These are phyloP conservation scores for Sebastes fasciatus DNA, from an alignment of 2,113 vertebrate species.

Conservation along the genomic window DNA sequence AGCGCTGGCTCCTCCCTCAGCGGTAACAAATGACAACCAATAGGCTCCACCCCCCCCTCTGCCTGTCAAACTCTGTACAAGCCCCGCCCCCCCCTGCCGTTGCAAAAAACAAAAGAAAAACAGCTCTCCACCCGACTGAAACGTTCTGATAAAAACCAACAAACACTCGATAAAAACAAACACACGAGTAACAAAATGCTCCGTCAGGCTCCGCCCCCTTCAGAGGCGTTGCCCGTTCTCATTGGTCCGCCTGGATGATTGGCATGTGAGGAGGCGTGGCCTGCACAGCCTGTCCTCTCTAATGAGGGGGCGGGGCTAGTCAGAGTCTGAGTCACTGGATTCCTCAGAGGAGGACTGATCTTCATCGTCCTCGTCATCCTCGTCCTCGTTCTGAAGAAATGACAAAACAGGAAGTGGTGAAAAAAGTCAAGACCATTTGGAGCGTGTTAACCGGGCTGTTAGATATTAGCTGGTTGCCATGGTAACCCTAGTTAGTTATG, in stretches of 20 bases:
- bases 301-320: conserved; percentile 74
- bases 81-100: conserved; percentile 23
- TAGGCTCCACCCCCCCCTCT: conserved; percentile 43
- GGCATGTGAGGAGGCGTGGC: conserved; percentile 77
- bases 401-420: no score
- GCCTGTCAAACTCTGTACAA: conserved; percentile 56
- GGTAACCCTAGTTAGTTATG: no score
- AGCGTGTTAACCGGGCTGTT: no score
- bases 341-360: conserved; percentile 81
- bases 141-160: conserved; percentile 73
- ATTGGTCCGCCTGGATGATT: conserved; percentile 52
- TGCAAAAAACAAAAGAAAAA: neutral
- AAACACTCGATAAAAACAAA: conserved; percentile 60
- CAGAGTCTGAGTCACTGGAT: conserved; percentile 82
- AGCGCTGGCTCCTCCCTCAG: conserved; percentile 53
- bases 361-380: conserved; percentile 79
- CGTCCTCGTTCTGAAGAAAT: conserved; percentile 76
- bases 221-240: conserved; percentile 13
- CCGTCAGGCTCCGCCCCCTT: conserved; percentile 45
- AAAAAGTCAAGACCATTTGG: no score
- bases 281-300: conserved; percentile 80
- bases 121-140: conserved; percentile 12
- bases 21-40: conserved; percentile 10
- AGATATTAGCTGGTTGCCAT: neutral
- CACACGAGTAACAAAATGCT: conserved; percentile 72